phyloP scores from a whole-genome alignment of 2,113 vertebrate species.

The Archilochus colubris region DNA sequence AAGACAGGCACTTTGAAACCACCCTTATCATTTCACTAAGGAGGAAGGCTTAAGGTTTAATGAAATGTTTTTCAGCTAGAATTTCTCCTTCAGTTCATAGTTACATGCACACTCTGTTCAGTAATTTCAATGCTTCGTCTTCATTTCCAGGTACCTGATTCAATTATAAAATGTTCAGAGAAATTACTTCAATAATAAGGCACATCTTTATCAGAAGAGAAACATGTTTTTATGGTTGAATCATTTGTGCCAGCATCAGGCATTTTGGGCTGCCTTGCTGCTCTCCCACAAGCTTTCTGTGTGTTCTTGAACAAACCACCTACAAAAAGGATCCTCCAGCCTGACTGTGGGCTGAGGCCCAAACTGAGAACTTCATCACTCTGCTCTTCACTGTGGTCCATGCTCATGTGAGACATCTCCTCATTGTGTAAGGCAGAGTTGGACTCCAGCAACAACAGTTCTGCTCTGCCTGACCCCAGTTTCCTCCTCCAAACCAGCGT shows the following conservation, averaged over 20 bases:
- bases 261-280: neutral
- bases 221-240: neutral
- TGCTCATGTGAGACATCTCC: accelerated
- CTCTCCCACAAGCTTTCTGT: neutral
- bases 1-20: neutral
- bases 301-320: neutral
- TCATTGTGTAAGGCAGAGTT: neutral
- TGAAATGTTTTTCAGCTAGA: neutral
- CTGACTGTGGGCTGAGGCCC: accelerated
- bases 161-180: neutral
- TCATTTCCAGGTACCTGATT: neutral
- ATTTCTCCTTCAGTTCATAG: neutral
- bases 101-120: neutral
- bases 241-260: neutral
- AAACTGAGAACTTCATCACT: accelerated
- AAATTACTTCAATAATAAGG: neutral
- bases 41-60: neutral
- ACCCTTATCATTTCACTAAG: conserved; percentile 1
- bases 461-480: neutral
- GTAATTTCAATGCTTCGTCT: neutral
- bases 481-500: neutral
- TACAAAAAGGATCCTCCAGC: neutral
- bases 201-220: neutral
- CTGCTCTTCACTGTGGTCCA: neutral
- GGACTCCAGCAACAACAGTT: neutral